Percentiles rank a stretch among this genome's conserved stretches.
Evolutionary conservation across 1,140 invertebrate species (phyloP).

Genomic region (Bombus sylvicola): DNA sequence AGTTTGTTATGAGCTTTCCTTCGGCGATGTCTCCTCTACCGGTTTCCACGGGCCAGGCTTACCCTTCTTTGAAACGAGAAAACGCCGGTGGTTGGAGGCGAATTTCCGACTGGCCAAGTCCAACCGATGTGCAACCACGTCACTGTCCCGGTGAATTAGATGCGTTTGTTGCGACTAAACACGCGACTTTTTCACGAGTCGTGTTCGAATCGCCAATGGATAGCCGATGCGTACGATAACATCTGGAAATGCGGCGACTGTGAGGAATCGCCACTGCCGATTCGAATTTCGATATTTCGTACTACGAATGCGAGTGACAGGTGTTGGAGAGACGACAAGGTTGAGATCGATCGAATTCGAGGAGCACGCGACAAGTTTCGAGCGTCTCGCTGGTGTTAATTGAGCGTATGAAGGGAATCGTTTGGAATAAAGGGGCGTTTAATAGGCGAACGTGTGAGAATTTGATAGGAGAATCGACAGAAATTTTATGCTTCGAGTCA

Average conservation of each 20-base stretch:
- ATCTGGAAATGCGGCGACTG: background rate
- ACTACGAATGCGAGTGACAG: conserved; percentile 3
- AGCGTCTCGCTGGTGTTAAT: background rate
- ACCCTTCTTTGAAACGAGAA: conserved; percentile 49
- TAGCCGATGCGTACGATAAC: background rate
- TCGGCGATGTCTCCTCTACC: conserved; percentile 72
- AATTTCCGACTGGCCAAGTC: conserved; percentile 33
- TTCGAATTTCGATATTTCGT: conserved; percentile 14
- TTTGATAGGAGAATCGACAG: no score
- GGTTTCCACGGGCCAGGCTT: conserved; percentile 43
- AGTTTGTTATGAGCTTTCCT: conserved; percentile 82
- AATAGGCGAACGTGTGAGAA: no score
- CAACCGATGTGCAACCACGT: background rate
- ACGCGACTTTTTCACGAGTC: background rate
- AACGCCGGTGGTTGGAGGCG: conserved; percentile 30
- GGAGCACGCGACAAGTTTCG: background rate
- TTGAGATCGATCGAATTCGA: background rate
- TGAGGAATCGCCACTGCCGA: background rate
- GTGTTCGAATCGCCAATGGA: background rate
- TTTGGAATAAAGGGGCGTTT: background rate
- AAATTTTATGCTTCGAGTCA: no score
- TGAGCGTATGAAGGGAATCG: background rate
- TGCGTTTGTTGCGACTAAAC: conserved; percentile 34
- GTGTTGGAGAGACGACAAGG: background rate
- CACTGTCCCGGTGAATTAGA: conserved; percentile 38